Percentiles rank a stretch among this genome's conserved stretches.
These are phyloP conservation scores for Leptinotarsa haldemani DNA, from an alignment of 2,888 invertebrate species.

Conservation along the genomic window DNA sequence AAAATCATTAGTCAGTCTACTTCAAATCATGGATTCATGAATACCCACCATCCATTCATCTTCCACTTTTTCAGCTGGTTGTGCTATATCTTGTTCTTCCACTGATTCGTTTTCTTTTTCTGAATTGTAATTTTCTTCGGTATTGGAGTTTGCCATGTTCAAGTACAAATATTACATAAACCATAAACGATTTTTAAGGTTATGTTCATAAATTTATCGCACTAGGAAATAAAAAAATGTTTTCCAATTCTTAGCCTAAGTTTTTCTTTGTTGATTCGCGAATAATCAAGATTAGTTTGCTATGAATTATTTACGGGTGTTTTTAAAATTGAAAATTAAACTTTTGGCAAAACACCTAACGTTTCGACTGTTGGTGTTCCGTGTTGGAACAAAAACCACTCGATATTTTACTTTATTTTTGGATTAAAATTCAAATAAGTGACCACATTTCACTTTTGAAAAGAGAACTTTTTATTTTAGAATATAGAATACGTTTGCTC, in stretches of 20 bases:
- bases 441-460: too few relatives aligned
- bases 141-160: conserved; percentile 1
- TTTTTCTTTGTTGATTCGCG: not conserved
- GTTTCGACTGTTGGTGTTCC: too few relatives aligned
- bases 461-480: too few relatives aligned
- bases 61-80: conserved; percentile 30
- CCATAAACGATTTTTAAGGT: not conserved
- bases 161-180: conserved; percentile 1
- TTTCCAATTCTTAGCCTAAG: not conserved
- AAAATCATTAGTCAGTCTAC: conserved; percentile 49
- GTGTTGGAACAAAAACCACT: too few relatives aligned
- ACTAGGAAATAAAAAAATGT: not conserved
- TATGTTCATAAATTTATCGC: not conserved
- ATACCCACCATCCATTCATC: conserved; percentile 59
- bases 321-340: too few relatives aligned
- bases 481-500: too few relatives aligned
- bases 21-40: not conserved
- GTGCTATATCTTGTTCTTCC: conserved; percentile 11
- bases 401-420: too few relatives aligned
- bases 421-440: too few relatives aligned
- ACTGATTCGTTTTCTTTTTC: not conserved
- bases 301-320: too few relatives aligned
- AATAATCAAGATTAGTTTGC: not conserved
- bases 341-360: too few relatives aligned
- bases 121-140: not conserved